Evolutionary conservation across 2,797 vertebrate species (phyloP).

Genomic region (Hippoglossus hippoglossus): DNA sequence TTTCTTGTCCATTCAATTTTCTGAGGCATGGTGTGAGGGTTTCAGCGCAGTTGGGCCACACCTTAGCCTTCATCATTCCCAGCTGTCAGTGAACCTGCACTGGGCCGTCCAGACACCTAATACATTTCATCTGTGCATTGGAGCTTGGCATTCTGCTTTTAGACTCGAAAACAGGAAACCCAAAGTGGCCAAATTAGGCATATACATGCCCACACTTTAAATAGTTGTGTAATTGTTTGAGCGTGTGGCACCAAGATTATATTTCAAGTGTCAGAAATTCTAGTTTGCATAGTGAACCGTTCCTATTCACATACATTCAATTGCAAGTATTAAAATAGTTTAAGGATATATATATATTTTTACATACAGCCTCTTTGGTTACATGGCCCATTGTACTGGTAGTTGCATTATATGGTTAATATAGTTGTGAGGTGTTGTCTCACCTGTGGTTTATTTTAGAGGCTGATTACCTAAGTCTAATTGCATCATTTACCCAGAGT

Average conservation of each 20-base stretch:
- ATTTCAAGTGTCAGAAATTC: conserved; percentile 51
- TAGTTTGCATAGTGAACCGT: conserved; percentile 31
- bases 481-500: conserved; percentile 49
- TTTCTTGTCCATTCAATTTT: conserved; percentile 24
- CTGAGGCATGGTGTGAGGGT: conserved; percentile 32
- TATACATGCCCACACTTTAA: conserved; percentile 60
- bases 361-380: conserved; percentile 22
- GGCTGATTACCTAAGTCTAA: conserved; percentile 44
- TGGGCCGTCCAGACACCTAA: conserved; percentile 35
- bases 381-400: conserved; percentile 2
- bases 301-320: conserved; percentile 16
- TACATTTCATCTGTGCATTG: conserved; percentile 70
- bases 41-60: conserved; percentile 46
- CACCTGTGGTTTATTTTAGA: conserved; percentile 55
- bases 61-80: conserved; percentile 67
- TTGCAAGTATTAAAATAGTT: conserved; percentile 18
- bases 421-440: conserved; percentile 26
- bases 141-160: conserved; percentile 65
- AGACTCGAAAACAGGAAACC: conserved; percentile 74
- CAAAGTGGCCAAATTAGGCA: conserved; percentile 67
- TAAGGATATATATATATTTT: conserved; percentile 25
- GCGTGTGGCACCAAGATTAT: conserved; percentile 60
- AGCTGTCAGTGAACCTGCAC: conserved; percentile 69
- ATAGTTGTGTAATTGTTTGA: conserved; percentile 77
- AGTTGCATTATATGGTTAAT: conserved; percentile 12